Evolutionary conservation across 2,113 vertebrate species (phyloP).

Genomic region (Ophiodon elongatus): DNA sequence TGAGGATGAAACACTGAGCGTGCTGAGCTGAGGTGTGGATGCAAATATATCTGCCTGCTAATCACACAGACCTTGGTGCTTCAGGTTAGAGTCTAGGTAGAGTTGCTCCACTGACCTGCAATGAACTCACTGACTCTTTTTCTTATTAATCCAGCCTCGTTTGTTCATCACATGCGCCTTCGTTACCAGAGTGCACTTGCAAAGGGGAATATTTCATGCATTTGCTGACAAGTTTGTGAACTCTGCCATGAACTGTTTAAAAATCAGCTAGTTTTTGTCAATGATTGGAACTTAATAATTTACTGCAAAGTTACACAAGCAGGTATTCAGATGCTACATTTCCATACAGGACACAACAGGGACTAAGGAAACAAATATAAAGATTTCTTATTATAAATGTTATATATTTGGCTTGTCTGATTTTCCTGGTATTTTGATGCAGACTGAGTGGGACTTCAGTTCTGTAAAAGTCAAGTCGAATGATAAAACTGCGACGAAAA

Average conservation of each 20-base stretch:
- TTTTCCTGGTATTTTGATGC: not conserved
- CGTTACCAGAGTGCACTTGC: not conserved
- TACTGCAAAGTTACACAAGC: constrained; percentile 2
- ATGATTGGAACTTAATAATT: constrained; percentile 6
- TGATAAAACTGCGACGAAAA: not conserved
- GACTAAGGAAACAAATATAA: not conserved
- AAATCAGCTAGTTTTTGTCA: constrained; percentile 36
- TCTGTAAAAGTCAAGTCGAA: not conserved
- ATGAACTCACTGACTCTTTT: constrained; percentile 14
- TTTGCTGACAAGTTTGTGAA: constrained; percentile 5
- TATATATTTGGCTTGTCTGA: not conserved
- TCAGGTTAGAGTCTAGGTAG: not conserved
- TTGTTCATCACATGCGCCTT: not conserved
- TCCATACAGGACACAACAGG: not conserved
- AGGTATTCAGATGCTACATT: not conserved
- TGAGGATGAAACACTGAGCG: constrained; percentile 16
- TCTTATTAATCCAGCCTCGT: constrained; percentile 7
- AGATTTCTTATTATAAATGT: not conserved
- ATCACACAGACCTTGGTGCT: constrained; percentile 51
- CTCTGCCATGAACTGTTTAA: constrained; percentile 4
- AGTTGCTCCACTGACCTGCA: constrained; percentile 22
- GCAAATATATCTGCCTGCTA: constrained; percentile 22
- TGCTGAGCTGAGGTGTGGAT: not conserved
- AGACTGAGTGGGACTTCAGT: not conserved
- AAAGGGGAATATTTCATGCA: constrained; percentile 1